phyloP scores from a whole-genome alignment of 2,113 vertebrate species.

The Paratilapia polleni region DNA sequence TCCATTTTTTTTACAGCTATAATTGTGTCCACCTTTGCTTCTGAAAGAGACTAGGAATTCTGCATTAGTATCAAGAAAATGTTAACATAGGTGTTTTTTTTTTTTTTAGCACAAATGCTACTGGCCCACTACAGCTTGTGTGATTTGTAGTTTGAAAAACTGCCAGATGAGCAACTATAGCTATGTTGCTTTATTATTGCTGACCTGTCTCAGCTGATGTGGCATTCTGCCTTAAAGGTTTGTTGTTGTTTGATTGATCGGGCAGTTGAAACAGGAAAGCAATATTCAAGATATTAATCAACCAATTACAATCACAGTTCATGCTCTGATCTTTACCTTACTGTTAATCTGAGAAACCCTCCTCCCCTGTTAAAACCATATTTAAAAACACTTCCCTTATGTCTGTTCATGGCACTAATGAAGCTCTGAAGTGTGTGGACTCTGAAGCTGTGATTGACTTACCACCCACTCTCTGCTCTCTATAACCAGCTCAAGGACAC shows the following conservation, averaged over 20 bases:
- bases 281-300: constrained; percentile 20
- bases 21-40: background rate
- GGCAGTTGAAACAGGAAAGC: background rate
- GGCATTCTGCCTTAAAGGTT: background rate
- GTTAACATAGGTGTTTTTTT: background rate
- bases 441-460: constrained; percentile 61
- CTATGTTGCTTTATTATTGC: background rate
- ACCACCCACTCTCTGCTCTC: constrained; percentile 48
- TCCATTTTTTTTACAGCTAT: background rate
- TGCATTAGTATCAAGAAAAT: background rate
- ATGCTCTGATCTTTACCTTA: too few species aligned
- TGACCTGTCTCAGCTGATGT: background rate
- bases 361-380: constrained; percentile 36
- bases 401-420: constrained; percentile 54
- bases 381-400: constrained; percentile 24
- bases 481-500: constrained; percentile 64
- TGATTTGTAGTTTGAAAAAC: background rate
- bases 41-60: background rate
- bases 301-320: background rate
- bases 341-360: background rate
- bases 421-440: constrained; percentile 44
- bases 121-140: background rate
- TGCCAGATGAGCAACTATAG: background rate
- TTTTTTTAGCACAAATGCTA: background rate
- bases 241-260: constrained; percentile 11